Base-by-base conservation (phyloP, 2,797 vertebrate species). In the Danio kyathit region DNA sequence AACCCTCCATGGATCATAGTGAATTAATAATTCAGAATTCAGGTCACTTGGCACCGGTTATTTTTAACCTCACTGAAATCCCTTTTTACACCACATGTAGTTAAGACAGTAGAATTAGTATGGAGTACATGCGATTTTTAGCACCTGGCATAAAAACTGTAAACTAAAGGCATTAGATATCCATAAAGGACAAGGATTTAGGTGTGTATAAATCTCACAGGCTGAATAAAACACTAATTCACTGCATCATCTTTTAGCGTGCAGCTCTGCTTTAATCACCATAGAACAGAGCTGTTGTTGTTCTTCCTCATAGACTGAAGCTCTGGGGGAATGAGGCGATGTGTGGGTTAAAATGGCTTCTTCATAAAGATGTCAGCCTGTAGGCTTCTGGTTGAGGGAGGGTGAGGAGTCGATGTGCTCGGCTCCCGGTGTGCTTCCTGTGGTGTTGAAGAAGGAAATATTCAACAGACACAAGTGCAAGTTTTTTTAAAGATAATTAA, bases 31-130 rank as follows among this genome's bases (percentile, higher is more conserved):
- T 29, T 29, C 29, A 29, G 29, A 29, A 29, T 29, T 29, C 51
- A 49, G 81, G 75, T 73, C 75, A 72, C 67, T 82, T 65, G 61
- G 75, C 75, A 41, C 29, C 49, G 52, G 38, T 29, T 78, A 82
- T 82, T 82, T 82, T 78, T 82, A 82, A 71, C 81, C 41, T 57
- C 52, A 57, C 59, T 48, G 65, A 46, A 60, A 63, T 61, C 66
- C 29, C 51, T 63, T 79, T 79, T n/a, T 56, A 71, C 46, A 16
- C 52, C 52, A 54, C 43, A 6, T 64, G 49, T 57, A 49, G 29
- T 73, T 44, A 71, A 73, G 38, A 17, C 3, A 14, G 67, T 41
- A 41, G 75, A 78, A 73, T 66, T 78, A 64, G 3, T 77, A 59
- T 46, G 43, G 3, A 21, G 5, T 19, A 43, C 9, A 46, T 41